Evolutionary conservation across 2,888 invertebrate genomes (phyloP), one percentile per base, ranked within the genome.

Genomic region (Polyploca ridens): DNA sequence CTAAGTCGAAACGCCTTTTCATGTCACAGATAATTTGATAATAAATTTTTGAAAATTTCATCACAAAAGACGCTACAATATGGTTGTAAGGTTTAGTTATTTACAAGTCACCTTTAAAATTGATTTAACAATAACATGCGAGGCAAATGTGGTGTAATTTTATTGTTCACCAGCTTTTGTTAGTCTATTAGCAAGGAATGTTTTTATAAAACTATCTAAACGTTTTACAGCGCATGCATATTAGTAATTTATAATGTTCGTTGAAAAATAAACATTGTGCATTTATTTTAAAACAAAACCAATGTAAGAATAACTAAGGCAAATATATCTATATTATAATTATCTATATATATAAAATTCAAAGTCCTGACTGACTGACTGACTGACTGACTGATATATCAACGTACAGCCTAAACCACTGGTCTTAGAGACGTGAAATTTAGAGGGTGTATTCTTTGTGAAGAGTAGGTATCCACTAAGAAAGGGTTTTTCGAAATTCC

Each of bases 1-100:
- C 76, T 75, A 69, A 58, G 66, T 60, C 57, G 33, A 16, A 60
- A 44, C 35, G 59, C 62, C 70, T 65, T 65, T 77, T 77, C 66
- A 73, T 44, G 66, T 63, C 66, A 35, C 27, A 63, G 58, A 62
- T 65, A 62, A 63, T 63, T 27, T 58, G 33, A 5, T 35, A 41
- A n/a, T 6, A 16, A 49, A 49, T 49, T n/a, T 49, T 6, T 8
- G n/a, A n/a, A 49, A 49, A 49, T n/a, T n/a, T 49, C n/a, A 8
- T 0, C 16, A 49, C 16, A 49, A 49, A 14, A 49, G 16, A 16
- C 7, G 49, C 49, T 4, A 49, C 49, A 49, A 49, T 49, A 49
- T 49, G 44, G 44, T 14, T 5, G 44, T n/a, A 46, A 46, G 4
- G 49, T 49, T 49, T 49, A 6, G 7, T 49, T 16, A 49, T 16